phyloP scores from a whole-genome alignment of 2,113 vertebrate genomes.

The Fukomys damarensis region DNA sequence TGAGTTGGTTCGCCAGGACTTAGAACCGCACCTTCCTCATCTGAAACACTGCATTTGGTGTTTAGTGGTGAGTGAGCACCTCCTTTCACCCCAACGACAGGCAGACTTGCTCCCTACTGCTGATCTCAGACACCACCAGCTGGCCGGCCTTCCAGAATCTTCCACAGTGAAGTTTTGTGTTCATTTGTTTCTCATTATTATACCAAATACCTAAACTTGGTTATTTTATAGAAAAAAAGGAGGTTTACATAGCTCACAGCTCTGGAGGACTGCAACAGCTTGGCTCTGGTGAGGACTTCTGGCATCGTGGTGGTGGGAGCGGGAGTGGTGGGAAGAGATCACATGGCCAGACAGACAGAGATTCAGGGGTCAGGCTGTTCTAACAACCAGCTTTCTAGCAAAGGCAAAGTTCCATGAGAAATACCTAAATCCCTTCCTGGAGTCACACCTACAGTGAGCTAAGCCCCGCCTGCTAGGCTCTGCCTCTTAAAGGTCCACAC shows the following conservation, averaged over 20 bases:
- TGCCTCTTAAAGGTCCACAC: not conserved
- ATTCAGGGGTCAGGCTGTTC: not conserved
- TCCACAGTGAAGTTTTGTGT: not conserved
- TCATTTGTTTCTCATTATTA: not conserved
- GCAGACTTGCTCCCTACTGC: not conserved
- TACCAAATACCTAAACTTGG: not conserved
- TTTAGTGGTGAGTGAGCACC: not conserved
- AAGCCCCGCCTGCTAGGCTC: not conserved
- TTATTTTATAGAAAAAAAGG: not conserved
- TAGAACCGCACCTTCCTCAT: not conserved
- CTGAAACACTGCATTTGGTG: not conserved
- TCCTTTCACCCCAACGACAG: not conserved
- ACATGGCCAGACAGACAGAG: not conserved
- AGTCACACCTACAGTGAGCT: too few species aligned
- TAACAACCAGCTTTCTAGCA: not conserved
- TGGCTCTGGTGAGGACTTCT: not conserved
- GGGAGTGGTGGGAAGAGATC: not conserved
- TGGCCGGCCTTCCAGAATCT: slow-evolving; percentile 13
- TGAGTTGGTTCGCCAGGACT: not conserved
- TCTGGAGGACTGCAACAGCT: not conserved
- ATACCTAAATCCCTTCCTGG: not conserved
- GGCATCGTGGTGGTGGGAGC: not conserved
- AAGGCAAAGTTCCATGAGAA: not conserved
- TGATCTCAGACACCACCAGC: not conserved
- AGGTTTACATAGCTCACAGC: not conserved